Evolutionary conservation across 2,797 vertebrate species (phyloP), one percentile per base, ranked within the genome.

Genomic region (Philypnodon macrostomus): DNA sequence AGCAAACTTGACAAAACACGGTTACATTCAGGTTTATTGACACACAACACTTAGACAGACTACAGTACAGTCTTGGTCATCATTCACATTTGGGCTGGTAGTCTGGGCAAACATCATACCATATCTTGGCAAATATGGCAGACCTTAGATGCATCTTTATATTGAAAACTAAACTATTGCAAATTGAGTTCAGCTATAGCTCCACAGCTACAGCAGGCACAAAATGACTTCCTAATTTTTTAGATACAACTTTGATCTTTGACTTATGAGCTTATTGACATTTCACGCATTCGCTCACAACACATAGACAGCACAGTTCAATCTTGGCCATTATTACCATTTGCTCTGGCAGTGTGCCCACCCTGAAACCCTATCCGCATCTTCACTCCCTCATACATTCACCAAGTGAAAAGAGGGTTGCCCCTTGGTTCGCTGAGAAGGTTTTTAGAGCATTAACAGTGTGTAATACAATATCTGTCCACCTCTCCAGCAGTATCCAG

Each of bases 401-500:
- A 40, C 61, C 51, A 48, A 67, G 27, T 14, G 3, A 61, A 58
- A 67, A 71, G 67, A 82, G 83, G 75, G 71, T 73, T 76, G 71
- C 68, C 77, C 78, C 12, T 1, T 13, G 23, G 18, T 85, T 72
- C 71, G 68, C 66, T 79, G 74, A 79, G 58, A 73, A 82, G 60
- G 57, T 70, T 83, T 84, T 83, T 68, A 79, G 59, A 75, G 79
- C 64, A 67, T 85, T 81, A 85, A 74, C 68, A 69, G 56, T 52
- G 61, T 51, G 82, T 85, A 87, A 89, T 63, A 75, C 53, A 76
- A 84, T 84, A 80, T 72, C 63, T 52, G 77, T 60, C 49, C 73
- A 70, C 73, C 81, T 67, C 33, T 8, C 4, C 54, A 51, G 59
- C 54, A 14, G 55, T 67, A 23, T 6, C 21, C 21, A 23, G 7